Percentiles rank a stretch among this genome's conserved stretches.
phyloP scores from a whole-genome alignment of 35 echinoderm and acorn worm genomes.

The Strongylocentrotus purpuratus region DNA sequence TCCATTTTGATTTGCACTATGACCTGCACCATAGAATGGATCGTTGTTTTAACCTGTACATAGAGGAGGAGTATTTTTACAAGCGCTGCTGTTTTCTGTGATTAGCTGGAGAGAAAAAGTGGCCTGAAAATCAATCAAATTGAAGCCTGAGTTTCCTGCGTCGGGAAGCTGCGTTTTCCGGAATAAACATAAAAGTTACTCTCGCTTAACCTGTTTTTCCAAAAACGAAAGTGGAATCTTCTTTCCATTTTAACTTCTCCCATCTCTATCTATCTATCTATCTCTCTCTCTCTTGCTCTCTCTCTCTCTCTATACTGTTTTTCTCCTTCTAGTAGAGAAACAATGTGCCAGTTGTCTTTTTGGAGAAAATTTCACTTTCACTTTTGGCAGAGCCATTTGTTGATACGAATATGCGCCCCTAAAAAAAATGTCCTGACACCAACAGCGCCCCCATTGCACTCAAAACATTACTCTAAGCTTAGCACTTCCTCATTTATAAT shows the following conservation, averaged over 20 bases:
- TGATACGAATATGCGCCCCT: too few species aligned
- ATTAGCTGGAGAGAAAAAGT: neutral
- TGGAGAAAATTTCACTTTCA: too few species aligned
- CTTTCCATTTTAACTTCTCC: neutral
- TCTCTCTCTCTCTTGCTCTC: neutral
- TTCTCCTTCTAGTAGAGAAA: too few species aligned
- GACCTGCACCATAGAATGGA: neutral
- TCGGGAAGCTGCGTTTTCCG: slow-evolving; percentile 25
- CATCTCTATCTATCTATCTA: too few species aligned
- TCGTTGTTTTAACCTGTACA: neutral
- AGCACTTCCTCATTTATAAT: too few species aligned
- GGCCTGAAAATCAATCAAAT: slow-evolving; percentile 18
- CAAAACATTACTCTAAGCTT: too few species aligned
- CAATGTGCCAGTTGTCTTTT: too few species aligned
- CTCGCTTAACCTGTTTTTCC: slow-evolving; percentile 37
- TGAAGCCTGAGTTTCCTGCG: neutral
- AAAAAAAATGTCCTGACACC: too few species aligned
- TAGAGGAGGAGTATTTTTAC: neutral
- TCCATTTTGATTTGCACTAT: neutral
- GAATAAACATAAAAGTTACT: slow-evolving; percentile 21
- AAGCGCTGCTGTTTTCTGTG: neutral
- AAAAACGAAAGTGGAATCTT: slow-evolving; percentile 10
- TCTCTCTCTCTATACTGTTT: too few species aligned
- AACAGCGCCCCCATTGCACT: too few species aligned
- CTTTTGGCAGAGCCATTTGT: too few species aligned